A percentile compares a stretch with the other conserved stretches of the same genome.
Conservation (phyloP, 53 echinoderm and acorn worm species). For the Crossaster papposus region DNA sequence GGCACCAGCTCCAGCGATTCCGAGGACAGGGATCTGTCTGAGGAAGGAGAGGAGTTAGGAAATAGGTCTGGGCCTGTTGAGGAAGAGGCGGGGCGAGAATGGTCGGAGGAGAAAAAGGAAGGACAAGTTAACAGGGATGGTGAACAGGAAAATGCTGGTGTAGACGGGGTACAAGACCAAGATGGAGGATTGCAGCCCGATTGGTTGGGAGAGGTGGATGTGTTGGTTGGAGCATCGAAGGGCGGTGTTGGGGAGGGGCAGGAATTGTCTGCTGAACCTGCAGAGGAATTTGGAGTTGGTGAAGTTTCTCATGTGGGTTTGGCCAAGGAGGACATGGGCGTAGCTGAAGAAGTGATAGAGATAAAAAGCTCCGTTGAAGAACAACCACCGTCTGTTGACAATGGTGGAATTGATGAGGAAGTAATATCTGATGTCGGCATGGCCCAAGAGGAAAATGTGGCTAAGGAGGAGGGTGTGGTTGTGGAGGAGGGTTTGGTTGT, state of each 20-base stretch:
- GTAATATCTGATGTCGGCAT: conserved; percentile 8
- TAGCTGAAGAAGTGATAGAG: neutral
- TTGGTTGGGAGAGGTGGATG: conserved; percentile 4
- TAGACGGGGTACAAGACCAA: conserved; percentile 38
- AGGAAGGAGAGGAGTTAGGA: conserved; percentile 8
- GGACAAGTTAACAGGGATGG: neutral
- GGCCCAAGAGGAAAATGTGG: conserved; percentile 30
- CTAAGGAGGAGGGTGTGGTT: conserved; percentile 24
- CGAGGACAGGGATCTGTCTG: conserved; percentile 33
- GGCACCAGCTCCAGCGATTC: conserved; percentile 32
- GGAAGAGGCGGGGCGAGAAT: conserved; percentile 6
- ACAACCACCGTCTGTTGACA: neutral
- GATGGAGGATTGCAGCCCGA: neutral
- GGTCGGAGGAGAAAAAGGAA: conserved; percentile 35
- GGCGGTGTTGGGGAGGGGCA: neutral
- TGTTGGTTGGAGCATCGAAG: neutral
- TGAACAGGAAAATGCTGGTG: neutral
- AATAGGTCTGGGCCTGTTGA: conserved; percentile 9
- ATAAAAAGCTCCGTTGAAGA: neutral
- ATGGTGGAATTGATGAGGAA: neutral
- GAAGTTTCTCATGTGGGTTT: conserved; percentile 3
- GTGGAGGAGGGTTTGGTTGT: conserved; percentile 12
- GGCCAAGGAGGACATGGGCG: neutral
- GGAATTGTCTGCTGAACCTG: conserved; percentile 7
- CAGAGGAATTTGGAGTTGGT: conserved; percentile 16